These are phyloP conservation scores for Flabesymbios commensalis DNA, from an alignment of 2,888 invertebrate genomes.

Conservation along the genomic window DNA sequence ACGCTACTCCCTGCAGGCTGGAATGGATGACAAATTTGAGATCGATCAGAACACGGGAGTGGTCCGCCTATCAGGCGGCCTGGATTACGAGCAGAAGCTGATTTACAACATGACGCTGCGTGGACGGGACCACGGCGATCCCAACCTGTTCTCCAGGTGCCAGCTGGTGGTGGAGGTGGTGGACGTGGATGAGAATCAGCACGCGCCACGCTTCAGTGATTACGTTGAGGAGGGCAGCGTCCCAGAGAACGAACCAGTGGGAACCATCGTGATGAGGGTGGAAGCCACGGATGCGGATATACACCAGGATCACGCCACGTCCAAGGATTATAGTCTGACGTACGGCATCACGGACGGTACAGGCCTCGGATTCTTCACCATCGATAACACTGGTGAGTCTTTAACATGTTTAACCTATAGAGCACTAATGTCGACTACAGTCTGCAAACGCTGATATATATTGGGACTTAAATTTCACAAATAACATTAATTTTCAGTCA, in stretches of 20 bases:
- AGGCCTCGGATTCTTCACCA: slow-evolving; percentile 88
- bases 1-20: slow-evolving; percentile 68
- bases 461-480: no score
- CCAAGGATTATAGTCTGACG: slow-evolving; percentile 78
- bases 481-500: no score
- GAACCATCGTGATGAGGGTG: slow-evolving; percentile 77
- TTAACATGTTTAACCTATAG: no score
- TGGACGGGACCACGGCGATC: slow-evolving; percentile 80
- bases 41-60: slow-evolving; percentile 86
- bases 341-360: slow-evolving; percentile 88
- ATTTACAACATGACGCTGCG: slow-evolving; percentile 84
- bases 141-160: slow-evolving; percentile 77
- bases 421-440: no score
- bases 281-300: slow-evolving; percentile 78
- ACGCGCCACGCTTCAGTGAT: slow-evolving; percentile 81
- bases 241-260: slow-evolving; percentile 78
- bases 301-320: slow-evolving; percentile 65
- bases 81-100: slow-evolving; percentile 89
- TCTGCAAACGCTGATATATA: no score
- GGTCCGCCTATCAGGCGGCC: slow-evolving; percentile 74
- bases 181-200: slow-evolving; percentile 92
- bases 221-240: slow-evolving; percentile 77
- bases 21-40: slow-evolving; percentile 69
- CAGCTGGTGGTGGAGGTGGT: slow-evolving; percentile 77
- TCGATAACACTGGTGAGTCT: slow-evolving; percentile 83